These are phyloP conservation scores for Drosophila erecta DNA, from an alignment of 1,140 invertebrate species.

Conservation along the genomic window DNA sequence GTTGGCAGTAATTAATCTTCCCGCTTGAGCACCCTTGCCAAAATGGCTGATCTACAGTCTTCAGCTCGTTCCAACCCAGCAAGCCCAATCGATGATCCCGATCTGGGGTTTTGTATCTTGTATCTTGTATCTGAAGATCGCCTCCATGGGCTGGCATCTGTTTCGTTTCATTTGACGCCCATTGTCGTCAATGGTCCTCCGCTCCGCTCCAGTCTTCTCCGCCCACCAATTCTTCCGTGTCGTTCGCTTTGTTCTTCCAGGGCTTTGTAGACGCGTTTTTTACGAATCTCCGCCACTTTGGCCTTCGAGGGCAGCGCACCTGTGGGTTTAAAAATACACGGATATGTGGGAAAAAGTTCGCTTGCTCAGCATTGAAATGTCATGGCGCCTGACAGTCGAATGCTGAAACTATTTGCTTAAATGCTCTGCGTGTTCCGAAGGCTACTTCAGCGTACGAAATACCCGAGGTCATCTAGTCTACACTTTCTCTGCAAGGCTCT, in stretches of 20 bases:
- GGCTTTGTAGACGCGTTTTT: constrained; percentile 48
- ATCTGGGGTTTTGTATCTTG: not conserved
- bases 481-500: no score
- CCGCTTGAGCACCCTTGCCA: constrained; percentile 39
- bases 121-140: constrained; percentile 10
- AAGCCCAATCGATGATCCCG: not conserved
- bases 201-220: constrained; percentile 1
- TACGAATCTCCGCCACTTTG: constrained; percentile 35
- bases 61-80: not conserved
- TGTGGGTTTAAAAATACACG: constrained; percentile 50
- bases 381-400: constrained; percentile 33
- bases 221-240: constrained; percentile 27
- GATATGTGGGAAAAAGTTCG: not conserved
- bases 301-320: constrained; percentile 65
- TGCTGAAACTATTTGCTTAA: constrained; percentile 16
- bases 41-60: constrained; percentile 35
- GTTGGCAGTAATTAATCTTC: constrained; percentile 59
- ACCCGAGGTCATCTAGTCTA: no score
- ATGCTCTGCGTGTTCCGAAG: not conserved
- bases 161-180: constrained; percentile 71
- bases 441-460: not conserved
- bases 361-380: constrained; percentile 47
- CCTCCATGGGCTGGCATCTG: constrained; percentile 61
- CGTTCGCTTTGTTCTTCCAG: constrained; percentile 48
- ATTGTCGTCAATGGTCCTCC: constrained; percentile 68